Base-by-base conservation (phyloP, 2,113 vertebrate species). In the Hepsetus odoe region DNA sequence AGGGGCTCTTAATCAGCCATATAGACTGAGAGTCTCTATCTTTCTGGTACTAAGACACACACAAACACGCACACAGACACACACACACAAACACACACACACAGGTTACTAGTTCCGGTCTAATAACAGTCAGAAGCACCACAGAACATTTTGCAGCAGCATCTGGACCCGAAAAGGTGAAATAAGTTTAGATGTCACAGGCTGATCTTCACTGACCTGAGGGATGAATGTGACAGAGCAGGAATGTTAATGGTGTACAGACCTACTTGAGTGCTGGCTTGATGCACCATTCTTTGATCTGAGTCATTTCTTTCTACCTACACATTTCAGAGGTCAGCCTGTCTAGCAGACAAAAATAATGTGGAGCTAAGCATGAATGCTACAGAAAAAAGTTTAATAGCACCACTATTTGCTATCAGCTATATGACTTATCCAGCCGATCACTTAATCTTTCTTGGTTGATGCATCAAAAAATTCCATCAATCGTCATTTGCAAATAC, bases 191-290 rank as follows among this genome's bases (percentile, higher is more conserved):
- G 68, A 82, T 68, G 74, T 85, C 79, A 83, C 38, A 81, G 77
- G 69, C 65, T 77, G 77, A 76, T 80, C 68, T 75, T 66, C 42
- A 74, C 71, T 72, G 83, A 68, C 66, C 44, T 42, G 65, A 69
- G 79, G 64, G 71, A 64, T 80, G 75, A 85, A 77, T 80, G 72
- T 59, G 74, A 77, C 75, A 73, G 75, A 58, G 62, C 62, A 82
- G 78, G 81, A 83, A 83, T 85, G 75, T 85, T 83, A 83, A 83
- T 83, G 84, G 72, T 55, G 66, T 42, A 66, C 83, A 82, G 80
- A 82, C 79, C 71, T 77, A 72, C 74, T 77, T 71, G 22, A 76
- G 82, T 59, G 61, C 13, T 38, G 58, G 68, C 66, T 38, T 42
- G 49, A 73, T 73, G 61, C 33, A 32, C 49, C 49, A 32, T 66